phyloP scores from a whole-genome alignment of 2,113 vertebrate genomes.

The Prochilodus magdalenae region DNA sequence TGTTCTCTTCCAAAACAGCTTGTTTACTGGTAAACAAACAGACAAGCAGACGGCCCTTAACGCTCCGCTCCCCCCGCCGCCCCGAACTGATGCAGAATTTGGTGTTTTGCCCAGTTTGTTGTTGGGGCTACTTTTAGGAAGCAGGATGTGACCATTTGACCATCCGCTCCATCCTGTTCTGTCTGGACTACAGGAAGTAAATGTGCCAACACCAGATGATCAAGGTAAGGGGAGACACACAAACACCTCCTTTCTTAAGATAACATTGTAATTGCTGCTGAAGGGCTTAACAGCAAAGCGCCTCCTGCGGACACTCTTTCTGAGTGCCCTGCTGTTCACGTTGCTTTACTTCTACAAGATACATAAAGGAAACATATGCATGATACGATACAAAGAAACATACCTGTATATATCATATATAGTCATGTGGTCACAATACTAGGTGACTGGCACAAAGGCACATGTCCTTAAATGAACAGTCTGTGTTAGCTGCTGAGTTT shows the following conservation, averaged over 20 bases:
- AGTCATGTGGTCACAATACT: too few relatives aligned
- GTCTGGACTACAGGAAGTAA: constrained; percentile 51
- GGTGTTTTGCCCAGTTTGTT: constrained; percentile 6
- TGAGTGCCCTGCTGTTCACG: too few relatives aligned
- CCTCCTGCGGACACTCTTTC: background rate
- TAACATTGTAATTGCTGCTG: constrained; percentile 38
- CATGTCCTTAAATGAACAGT: too few relatives aligned
- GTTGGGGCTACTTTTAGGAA: constrained; percentile 9
- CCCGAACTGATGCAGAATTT: background rate
- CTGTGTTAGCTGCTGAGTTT: too few relatives aligned
- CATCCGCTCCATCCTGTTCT: constrained; percentile 34
- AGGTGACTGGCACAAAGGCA: too few relatives aligned
- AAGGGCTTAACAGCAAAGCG: constrained; percentile 13
- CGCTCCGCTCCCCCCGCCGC: background rate
- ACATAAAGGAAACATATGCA: background rate
- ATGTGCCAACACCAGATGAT: constrained; percentile 41
- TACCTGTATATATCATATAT: too few relatives aligned
- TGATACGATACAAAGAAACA: background rate
- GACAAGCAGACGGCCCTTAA: background rate
- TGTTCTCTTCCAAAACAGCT: background rate
- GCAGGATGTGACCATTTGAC: constrained; percentile 53
- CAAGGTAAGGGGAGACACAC: constrained; percentile 2
- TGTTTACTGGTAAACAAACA: constrained; percentile 33
- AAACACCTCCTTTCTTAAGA: constrained; percentile 37
- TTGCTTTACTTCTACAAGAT: background rate